Evolutionary conservation across 2,113 vertebrate species (phyloP), one percentile per base, ranked within the genome.

Genomic region (Poecilia latipinna): DNA sequence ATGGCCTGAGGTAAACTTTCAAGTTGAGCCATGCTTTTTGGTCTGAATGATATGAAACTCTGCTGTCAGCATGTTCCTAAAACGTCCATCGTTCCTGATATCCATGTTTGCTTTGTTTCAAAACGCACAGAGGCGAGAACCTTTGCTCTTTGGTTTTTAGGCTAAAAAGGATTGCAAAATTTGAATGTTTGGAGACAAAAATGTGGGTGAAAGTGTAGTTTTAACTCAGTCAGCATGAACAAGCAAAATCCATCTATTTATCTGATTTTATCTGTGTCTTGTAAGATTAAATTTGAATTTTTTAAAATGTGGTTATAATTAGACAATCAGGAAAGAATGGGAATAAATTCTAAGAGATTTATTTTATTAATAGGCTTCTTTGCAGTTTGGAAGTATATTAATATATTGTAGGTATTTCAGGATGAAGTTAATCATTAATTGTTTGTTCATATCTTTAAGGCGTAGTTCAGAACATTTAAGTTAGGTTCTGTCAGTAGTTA

Each of bases 1-100:
- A 95, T n/a, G 96, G 96, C 73, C 91, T 96, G 90, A 96, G 95
- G 98, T 99, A 95, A 94, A 42, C 5, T 68, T 22, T 42, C 28
- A 2, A 68, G 54, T 64, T 48, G 4, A 70, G 7, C 42, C 19
- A 6, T 7, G 44, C 5, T 48, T 48, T 48, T 48, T 48, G 13
- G 13, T 24, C 17, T 29, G 11, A 51, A 19, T 57, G 2, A 51
- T 3, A 3, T 48, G 33, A 68, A 61, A 63, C 12, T 8, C 2
- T 60, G 63, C 60, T 11, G 39, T 37, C 31, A 8, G 67, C 72
- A 33, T 29, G 13, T n/a, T 31, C 0, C 63, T 63, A 31, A 29
- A 31, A 32, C 51, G 75, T 79, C 35, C 31, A n/a, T 51, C 44
- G 19, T 0, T 39, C 33, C 35, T 26, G 19, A 61, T 72, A 63